Conservation (phyloP, 1,140 invertebrate genomes). For the Drosophila baimaii region DNA sequence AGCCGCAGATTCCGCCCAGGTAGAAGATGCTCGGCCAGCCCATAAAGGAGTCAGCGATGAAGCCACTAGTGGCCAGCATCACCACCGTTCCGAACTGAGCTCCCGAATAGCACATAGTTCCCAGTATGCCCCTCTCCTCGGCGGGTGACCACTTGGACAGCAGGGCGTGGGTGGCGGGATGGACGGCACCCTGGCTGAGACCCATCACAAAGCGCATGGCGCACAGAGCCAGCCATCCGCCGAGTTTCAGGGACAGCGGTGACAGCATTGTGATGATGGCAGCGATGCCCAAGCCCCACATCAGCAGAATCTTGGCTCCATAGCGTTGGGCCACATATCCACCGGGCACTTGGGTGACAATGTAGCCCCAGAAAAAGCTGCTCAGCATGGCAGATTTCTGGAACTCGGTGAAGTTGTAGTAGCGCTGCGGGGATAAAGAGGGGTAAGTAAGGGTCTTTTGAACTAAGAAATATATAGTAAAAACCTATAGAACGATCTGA, state of each 20-base stretch:
- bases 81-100: constrained; percentile 91
- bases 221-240: constrained; percentile 86
- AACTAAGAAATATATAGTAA: not conserved
- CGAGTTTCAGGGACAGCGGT: constrained; percentile 74
- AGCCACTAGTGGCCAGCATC: constrained; percentile 87
- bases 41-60: constrained; percentile 86
- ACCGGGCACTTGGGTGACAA: constrained; percentile 75
- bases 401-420: constrained; percentile 44
- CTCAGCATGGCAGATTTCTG: constrained; percentile 83
- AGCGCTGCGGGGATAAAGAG: constrained; percentile 10
- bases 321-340: constrained; percentile 82
- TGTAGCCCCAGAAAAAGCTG: constrained; percentile 87
- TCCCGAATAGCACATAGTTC: constrained; percentile 87
- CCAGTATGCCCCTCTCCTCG: constrained; percentile 86
- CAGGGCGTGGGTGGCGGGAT: constrained; percentile 91
- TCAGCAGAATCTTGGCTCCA: constrained; percentile 86
- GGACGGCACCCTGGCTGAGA: constrained; percentile 91
- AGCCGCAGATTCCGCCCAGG: constrained; percentile 87
- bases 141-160: constrained; percentile 91
- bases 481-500: not conserved
- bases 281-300: constrained; percentile 60
- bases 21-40: constrained; percentile 94
- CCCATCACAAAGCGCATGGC: constrained; percentile 90
- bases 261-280: constrained; percentile 85
- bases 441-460: not conserved